These are phyloP conservation scores for Catotricha subobsoleta DNA, from an alignment of 2,888 invertebrate species.

Conservation along the genomic window DNA sequence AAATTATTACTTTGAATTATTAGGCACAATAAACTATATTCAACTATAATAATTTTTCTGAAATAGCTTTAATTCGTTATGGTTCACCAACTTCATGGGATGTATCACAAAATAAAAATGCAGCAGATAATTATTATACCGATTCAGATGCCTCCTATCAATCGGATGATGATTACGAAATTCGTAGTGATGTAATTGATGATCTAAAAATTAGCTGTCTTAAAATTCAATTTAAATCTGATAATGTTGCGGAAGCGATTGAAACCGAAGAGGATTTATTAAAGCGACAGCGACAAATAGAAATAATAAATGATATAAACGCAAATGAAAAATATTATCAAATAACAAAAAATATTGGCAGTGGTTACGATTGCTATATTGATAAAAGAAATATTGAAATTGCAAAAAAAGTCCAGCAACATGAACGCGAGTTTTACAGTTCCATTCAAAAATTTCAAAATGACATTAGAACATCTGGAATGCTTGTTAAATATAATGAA, in stretches of 20 bases:
- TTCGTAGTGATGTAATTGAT: conserved; percentile 29
- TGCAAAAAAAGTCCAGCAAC: conserved; percentile 12
- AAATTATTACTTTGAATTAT: neutral
- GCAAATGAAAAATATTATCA: conserved; percentile 28
- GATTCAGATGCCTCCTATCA: conserved; percentile 38
- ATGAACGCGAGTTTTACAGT: conserved; percentile 17
- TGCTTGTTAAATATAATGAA: conserved; percentile 20
- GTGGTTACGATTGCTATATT: conserved; percentile 20
- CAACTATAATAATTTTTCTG: neutral
- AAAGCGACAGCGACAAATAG: conserved; percentile 26
- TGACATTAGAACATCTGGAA: conserved; percentile 21
- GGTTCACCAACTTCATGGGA: conserved; percentile 30
- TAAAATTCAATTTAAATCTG: conserved; percentile 64
- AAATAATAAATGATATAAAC: conserved; percentile 26
- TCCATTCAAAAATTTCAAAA: conserved; percentile 21
- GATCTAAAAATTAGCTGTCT: conserved; percentile 36
- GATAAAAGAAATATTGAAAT: conserved; percentile 8
- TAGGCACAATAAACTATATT: too few relatives aligned
- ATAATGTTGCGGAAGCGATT: conserved; percentile 70
- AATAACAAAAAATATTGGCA: conserved; percentile 24
- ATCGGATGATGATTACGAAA: conserved; percentile 29
- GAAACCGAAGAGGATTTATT: conserved; percentile 38
- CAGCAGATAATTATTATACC: conserved; percentile 4
- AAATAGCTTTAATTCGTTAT: conserved; percentile 26
- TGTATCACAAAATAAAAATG: conserved; percentile 10